These are phyloP conservation scores for Tenthredo scrophulariae DNA, from an alignment of 2,888 invertebrate genomes.

Conservation along the genomic window DNA sequence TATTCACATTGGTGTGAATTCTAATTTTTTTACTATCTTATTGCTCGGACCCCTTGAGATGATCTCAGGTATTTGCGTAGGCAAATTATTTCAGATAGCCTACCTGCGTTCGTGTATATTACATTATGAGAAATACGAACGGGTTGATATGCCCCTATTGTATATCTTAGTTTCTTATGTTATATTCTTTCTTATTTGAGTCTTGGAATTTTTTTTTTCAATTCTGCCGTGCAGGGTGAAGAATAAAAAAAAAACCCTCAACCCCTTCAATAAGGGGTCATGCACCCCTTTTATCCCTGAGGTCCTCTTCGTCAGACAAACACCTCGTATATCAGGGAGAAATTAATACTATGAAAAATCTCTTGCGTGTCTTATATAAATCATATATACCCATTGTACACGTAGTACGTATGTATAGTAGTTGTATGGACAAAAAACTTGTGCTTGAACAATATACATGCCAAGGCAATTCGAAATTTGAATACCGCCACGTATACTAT, in stretches of 20 bases:
- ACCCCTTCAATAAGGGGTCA: neutral
- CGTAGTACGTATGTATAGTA: neutral
- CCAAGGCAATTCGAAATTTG: neutral
- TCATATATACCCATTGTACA: neutral
- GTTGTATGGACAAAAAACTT: neutral
- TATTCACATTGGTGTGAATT: neutral
- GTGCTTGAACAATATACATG: neutral
- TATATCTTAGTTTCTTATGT: neutral
- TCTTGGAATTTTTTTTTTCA: neutral
- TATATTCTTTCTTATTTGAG: neutral
- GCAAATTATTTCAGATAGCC: neutral
- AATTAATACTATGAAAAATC: neutral
- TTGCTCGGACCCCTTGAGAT: neutral
- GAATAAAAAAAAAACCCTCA: neutral
- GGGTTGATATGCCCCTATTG: neutral
- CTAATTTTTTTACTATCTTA: neutral
- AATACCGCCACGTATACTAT: neutral
- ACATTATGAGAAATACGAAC: neutral
- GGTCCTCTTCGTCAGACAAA: neutral
- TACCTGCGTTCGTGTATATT: neutral
- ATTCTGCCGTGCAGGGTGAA: neutral
- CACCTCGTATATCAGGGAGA: constrained; percentile 5
- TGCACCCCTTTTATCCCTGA: neutral
- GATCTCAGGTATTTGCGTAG: neutral
- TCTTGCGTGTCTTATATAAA: neutral